Evolutionary conservation across 2,888 invertebrate genomes (phyloP), one percentile per base, ranked within the genome.

Genomic region (Galerucella calmariensis): DNA sequence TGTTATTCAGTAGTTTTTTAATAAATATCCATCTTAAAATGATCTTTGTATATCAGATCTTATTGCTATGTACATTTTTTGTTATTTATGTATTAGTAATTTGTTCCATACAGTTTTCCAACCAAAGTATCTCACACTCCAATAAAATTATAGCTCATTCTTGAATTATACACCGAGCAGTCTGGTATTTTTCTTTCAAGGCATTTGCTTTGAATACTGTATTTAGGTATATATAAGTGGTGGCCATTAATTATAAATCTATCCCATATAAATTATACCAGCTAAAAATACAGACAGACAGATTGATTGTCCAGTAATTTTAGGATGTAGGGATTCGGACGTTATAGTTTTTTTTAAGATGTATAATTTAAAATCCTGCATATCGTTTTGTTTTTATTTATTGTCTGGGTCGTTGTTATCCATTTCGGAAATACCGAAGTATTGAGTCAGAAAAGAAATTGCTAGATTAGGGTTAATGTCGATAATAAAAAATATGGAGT

Each of bases 251-350:
- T 70, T 70, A 70, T 51, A 11, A 35, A 53, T 44, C 51, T 63
- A 70, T 71, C 71, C 56, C 58, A 71, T 56, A 71, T 71, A 71
- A 71, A 71, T 71, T 71, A 71, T 65, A 71, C 71, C 63, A 20
- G 46, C 63, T 65, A 65, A 20, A 53, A 71, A 65, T 27, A 16
- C 65, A 71, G 56, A 65, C 70, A 24, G 70, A 70, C 71, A 65
- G 65, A 63, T 71, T 63, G 71, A 71, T 65, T 71, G 65, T 71
- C 65, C 71, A 12, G 71, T 71, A 71, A 71, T 71, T 65, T 71
- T 65, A 71, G 65, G 59, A 71, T 65, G 56, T 65, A 53, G 56
- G n/a, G 44, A 44, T 65, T 56, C 65, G 16, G 48, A 44, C 41
- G 56, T 65, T 56, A 56, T 65, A 58, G 63, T 65, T 44, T 65